Conservation (phyloP, 2,888 invertebrate species). For the Acanthococcus lagerstroemiae region DNA sequence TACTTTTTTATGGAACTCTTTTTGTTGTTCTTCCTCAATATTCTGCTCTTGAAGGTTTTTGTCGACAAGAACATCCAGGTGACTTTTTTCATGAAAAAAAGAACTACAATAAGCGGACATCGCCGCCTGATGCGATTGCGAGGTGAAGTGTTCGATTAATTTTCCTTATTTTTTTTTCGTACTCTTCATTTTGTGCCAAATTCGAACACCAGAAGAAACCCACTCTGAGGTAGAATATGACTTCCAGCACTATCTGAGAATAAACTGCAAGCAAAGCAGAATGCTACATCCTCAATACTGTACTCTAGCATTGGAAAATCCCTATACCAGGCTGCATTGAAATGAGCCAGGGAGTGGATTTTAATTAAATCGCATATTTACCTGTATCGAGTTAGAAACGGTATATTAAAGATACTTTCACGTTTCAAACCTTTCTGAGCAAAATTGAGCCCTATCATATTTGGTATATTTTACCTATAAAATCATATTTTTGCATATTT, state of each 20-base stretch:
- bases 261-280: no score
- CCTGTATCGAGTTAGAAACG: no score
- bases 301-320: constrained; percentile 15
- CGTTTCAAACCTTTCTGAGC: no score
- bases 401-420: no score
- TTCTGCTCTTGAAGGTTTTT: constrained; percentile 11
- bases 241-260: not conserved
- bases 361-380: no score
- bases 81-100: constrained; percentile 14
- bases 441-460: no score
- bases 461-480: no score
- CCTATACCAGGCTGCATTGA: constrained; percentile 13
- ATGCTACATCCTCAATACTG: no score
- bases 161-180: constrained; percentile 9
- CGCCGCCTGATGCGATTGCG: constrained; percentile 14
- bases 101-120: constrained; percentile 18
- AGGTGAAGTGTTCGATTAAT: constrained; percentile 16
- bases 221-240: not conserved
- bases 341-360: no score
- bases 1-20: constrained; percentile 21
- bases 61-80: constrained; percentile 18
- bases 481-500: no score
- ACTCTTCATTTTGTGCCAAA: constrained; percentile 22
- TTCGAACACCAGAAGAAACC: no score
- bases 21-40: constrained; percentile 12